Base-by-base conservation (phyloP, 2,797 vertebrate species). In the Hoplostethus atlanticus region DNA sequence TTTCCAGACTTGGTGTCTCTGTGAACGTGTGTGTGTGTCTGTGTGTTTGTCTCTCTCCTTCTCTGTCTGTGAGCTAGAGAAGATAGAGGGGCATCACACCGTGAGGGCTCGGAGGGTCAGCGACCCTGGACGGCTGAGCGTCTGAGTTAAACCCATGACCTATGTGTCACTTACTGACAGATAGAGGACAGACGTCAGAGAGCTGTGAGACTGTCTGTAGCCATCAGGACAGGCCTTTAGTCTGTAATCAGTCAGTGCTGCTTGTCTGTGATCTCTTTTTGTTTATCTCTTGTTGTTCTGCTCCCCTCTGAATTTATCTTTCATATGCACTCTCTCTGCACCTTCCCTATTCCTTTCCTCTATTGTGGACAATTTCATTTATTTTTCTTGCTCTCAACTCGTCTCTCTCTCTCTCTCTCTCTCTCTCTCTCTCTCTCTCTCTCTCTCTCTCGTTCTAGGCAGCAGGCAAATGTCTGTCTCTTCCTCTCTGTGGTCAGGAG, bases 111-210 rank as follows among this genome's bases (percentile, higher is more conserved):
- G 0, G 44, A 52, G 56, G 84, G 86, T 84, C 84, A 57, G 69
- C 58, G 80, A 79, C 74, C 76, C 34, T 9, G 36, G 64, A 40
- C 88, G 74, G 92, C 93, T 89, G 91, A 69, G 91, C 31, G 3
- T 52, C 79, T 64, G 93, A 93, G 64, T 92, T 63, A 67, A 85
- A 77, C 55, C 53, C 57, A 6, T 57, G 76, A 67, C 42, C 56
- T 46, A 25, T 44, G 58, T 11, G 59, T 80, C 21, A 16, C 42
- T 64, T 0, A 7, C 51, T 66, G 67, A 61, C 77, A 75, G 57
- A 70, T 75, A 44, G 64, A 38, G 77, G 60, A 70, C 17, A 55
- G 50, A 40, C 60, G 67, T 63, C 64, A 65, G 68, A 36, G 50
- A 60, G 53, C 15, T n/a, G 34, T 16, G 68, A 46, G 64, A 3